A percentile compares a stretch with the other conserved stretches of the same genome.
These are phyloP conservation scores for Augiades crinisus DNA, from an alignment of 2,888 invertebrate genomes.

Conservation along the genomic window DNA sequence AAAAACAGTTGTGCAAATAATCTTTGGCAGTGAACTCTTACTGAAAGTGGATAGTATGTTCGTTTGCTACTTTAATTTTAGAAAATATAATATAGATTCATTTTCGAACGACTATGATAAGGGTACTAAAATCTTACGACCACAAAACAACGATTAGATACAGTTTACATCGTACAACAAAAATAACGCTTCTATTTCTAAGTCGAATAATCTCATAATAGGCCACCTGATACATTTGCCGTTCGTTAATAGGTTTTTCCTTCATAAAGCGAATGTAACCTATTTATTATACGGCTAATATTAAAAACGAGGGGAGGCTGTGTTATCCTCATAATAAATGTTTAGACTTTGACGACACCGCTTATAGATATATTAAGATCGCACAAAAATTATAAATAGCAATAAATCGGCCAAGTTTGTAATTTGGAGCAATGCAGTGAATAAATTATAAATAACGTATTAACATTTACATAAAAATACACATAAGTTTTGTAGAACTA, in stretches of 20 bases:
- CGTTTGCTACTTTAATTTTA: too few relatives aligned
- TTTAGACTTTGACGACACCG: constrained; percentile 48
- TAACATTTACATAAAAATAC: too few relatives aligned
- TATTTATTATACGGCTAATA: constrained; percentile 77
- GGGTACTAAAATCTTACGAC: too few relatives aligned
- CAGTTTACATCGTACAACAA: neutral
- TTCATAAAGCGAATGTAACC: constrained; percentile 80
- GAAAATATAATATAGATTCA: too few relatives aligned
- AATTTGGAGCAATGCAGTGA: constrained; percentile 1
- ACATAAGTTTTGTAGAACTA: too few relatives aligned
- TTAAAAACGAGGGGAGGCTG: constrained; percentile 67
- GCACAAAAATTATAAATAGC: neutral
- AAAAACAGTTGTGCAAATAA: too few relatives aligned
- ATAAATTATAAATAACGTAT: too few relatives aligned
- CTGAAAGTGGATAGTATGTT: too few relatives aligned
- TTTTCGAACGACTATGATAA: too few relatives aligned
- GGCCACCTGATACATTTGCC: constrained; percentile 67
- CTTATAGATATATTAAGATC: constrained; percentile 24
- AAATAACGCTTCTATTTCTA: neutral
- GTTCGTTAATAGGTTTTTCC: constrained; percentile 79
- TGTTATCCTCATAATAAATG: constrained; percentile 59
- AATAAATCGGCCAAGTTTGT: constrained; percentile 43
- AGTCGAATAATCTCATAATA: constrained; percentile 38
- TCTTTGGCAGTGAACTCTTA: too few relatives aligned
- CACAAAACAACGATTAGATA: neutral